Evolutionary conservation across 2,888 invertebrate genomes (phyloP).

Genomic region (Ennomos fuscantarius): DNA sequence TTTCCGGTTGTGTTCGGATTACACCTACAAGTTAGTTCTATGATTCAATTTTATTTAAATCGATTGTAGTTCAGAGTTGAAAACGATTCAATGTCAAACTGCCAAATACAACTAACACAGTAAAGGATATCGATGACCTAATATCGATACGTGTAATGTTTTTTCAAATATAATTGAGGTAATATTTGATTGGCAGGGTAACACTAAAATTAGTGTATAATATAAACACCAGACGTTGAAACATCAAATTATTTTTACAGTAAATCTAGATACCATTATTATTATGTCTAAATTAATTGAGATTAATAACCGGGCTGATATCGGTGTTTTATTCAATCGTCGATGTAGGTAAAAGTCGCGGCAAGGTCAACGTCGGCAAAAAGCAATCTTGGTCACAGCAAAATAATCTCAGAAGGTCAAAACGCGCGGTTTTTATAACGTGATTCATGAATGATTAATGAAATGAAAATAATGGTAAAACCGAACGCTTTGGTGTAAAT

Average conservation of each 20-base stretch:
- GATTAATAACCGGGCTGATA: conserved; percentile 54
- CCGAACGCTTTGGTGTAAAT: too few relatives aligned
- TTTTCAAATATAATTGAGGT: conserved; percentile 25
- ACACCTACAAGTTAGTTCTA: too few relatives aligned
- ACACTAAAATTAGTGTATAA: conserved; percentile 28
- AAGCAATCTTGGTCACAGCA: conserved; percentile 47
- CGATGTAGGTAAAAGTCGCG: conserved; percentile 61
- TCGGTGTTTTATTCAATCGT: conserved; percentile 52
- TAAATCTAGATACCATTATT: conserved; percentile 35
- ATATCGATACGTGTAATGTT: background rate
- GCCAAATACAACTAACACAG: too few relatives aligned
- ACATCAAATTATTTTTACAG: conserved; percentile 33
- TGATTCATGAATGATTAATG: too few relatives aligned
- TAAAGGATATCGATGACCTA: conserved; percentile 19
- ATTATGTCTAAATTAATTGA: conserved; percentile 54
- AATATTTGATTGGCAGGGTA: conserved; percentile 32
- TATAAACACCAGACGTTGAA: conserved; percentile 25
- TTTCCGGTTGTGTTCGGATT: too few relatives aligned
- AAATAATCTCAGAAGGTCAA: conserved; percentile 38
- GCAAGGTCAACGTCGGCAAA: conserved; percentile 56
- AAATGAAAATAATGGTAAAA: too few relatives aligned
- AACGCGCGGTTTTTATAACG: background rate
- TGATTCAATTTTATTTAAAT: too few relatives aligned
- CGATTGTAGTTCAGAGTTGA: too few relatives aligned
- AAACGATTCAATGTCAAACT: too few relatives aligned